A percentile compares a stretch with the other conserved stretches of the same genome.
Evolutionary conservation across 30 jellyfish, hydroid and myxozoan genomes (phyloP).

Genomic region (Turritopsis dohrnii): DNA sequence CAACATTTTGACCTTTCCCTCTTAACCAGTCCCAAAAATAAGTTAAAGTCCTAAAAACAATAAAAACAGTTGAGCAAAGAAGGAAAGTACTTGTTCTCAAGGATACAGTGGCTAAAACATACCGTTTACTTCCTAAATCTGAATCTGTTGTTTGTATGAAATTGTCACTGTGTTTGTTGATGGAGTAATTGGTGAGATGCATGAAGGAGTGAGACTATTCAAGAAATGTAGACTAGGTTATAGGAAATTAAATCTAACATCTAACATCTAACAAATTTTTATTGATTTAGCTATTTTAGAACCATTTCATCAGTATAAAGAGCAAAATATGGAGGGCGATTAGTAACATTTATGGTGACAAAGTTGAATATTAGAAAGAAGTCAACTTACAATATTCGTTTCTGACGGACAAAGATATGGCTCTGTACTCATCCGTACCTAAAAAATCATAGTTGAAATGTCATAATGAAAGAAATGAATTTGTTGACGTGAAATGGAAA

Average conservation of each 20-base stretch:
- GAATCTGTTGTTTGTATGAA: slow-evolving; percentile 51
- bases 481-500: not conserved
- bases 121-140: slow-evolving; percentile 74
- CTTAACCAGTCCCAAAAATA: slow-evolving; percentile 60
- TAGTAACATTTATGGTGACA: too few relatives aligned
- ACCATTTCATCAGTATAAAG: too few relatives aligned
- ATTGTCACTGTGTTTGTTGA: slow-evolving; percentile 63
- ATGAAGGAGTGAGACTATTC: slow-evolving; percentile 46
- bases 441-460: not conserved
- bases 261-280: too few relatives aligned
- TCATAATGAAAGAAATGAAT: too few relatives aligned
- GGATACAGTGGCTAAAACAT: not conserved
- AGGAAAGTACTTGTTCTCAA: not conserved
- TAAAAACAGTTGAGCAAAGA: not conserved
- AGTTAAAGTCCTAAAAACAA: slow-evolving; percentile 46
- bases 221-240: not conserved
- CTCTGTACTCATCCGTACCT: slow-evolving; percentile 80
- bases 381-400: slow-evolving; percentile 50
- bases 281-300: too few relatives aligned
- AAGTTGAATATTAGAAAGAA: not conserved
- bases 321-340: too few relatives aligned
- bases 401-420: slow-evolving; percentile 61
- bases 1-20: slow-evolving; percentile 47
- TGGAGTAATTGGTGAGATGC: slow-evolving; percentile 80
- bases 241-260: too few relatives aligned